Percentiles rank a stretch among this genome's conserved stretches.
These are phyloP conservation scores for Boloria selene DNA, from an alignment of 2,888 invertebrate genomes.

Conservation along the genomic window DNA sequence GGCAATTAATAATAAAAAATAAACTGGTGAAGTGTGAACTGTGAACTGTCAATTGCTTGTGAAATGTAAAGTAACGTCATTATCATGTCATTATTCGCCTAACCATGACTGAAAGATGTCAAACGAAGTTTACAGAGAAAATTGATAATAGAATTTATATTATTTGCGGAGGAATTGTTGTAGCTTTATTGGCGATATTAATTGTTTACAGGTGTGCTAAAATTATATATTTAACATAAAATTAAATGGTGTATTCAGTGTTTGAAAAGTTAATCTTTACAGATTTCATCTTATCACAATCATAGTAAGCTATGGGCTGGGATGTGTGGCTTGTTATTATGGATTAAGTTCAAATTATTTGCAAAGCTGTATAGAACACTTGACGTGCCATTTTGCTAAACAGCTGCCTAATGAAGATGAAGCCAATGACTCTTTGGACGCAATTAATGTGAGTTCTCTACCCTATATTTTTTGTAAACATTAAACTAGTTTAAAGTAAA, in stretches of 20 bases:
- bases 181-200: constrained; percentile 64
- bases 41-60: too few species aligned
- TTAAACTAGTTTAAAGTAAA: constrained; percentile 8
- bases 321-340: constrained; percentile 79
- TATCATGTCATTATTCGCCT: constrained; percentile 46
- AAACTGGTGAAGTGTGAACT: too few species aligned
- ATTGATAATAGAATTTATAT: constrained; percentile 76
- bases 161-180: constrained; percentile 69
- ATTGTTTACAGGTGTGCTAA: constrained; percentile 69
- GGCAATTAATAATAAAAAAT: too few species aligned
- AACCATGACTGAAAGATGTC: constrained; percentile 82
- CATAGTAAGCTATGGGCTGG: constrained; percentile 74
- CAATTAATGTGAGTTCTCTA: constrained; percentile 50
- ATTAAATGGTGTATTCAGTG: not conserved
- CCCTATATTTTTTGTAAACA: constrained; percentile 33
- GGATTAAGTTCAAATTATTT: constrained; percentile 65
- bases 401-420: constrained; percentile 49
- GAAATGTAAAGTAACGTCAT: too few species aligned
- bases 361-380: constrained; percentile 61
- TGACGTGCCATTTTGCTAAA: constrained; percentile 65
- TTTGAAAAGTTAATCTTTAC: constrained; percentile 40
- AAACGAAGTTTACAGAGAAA: constrained; percentile 73
- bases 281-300: constrained; percentile 76
- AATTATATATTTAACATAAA: not conserved
- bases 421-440: constrained; percentile 50